Percentiles rank a stretch among this genome's conserved stretches.
Conservation (phyloP, 2,888 invertebrate species). For the Eutolmus rufibarbis region DNA sequence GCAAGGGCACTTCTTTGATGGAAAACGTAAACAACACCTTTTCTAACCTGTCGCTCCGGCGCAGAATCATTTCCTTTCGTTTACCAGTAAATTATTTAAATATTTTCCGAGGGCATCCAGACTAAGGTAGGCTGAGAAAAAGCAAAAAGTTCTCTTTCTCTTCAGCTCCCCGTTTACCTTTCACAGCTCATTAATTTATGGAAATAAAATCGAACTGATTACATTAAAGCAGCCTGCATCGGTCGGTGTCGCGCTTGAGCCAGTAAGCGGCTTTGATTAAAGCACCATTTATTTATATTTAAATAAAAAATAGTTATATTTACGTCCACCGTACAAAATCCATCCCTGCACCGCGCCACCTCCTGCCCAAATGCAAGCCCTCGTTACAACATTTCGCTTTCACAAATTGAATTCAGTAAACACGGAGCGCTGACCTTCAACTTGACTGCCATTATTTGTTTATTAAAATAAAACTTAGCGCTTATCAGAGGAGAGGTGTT, state of each 20-base stretch:
- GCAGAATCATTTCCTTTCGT: background rate
- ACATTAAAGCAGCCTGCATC: background rate
- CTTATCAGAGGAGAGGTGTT: background rate
- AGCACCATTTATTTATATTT: background rate
- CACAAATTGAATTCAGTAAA: slow-evolving; percentile 1
- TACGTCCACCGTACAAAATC: background rate
- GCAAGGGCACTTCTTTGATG: background rate
- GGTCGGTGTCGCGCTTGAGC: background rate
- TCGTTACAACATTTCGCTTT: background rate
- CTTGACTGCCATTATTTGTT: slow-evolving; percentile 14
- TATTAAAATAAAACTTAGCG: background rate
- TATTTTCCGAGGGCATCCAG: background rate
- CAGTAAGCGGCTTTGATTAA: background rate
- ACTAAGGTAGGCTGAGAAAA: background rate
- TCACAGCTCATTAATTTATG: background rate
- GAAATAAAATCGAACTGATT: background rate
- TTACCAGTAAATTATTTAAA: background rate
- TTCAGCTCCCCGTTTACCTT: background rate
- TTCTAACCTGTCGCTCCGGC: background rate
- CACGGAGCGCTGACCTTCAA: background rate
- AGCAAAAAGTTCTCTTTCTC: background rate
- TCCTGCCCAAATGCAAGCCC: background rate
- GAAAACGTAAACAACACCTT: background rate
- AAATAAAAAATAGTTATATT: background rate
- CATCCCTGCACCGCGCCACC: background rate